A percentile compares a stretch with the other conserved stretches of the same genome.
Evolutionary conservation across 2,113 vertebrate genomes (phyloP).

Genomic region (Osmerus mordax): DNA sequence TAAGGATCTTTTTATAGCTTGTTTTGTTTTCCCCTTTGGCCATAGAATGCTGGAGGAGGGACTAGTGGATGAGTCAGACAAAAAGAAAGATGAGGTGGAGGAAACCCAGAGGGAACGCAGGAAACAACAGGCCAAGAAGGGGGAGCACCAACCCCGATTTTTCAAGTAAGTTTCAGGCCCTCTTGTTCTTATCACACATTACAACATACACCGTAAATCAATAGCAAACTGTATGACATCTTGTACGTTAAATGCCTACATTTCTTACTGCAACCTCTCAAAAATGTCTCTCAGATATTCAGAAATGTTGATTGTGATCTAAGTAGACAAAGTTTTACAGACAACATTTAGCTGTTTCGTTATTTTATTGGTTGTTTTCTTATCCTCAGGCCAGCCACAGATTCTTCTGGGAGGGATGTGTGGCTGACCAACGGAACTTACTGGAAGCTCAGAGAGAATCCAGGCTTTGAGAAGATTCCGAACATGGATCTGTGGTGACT

Average conservation of each 20-base stretch:
- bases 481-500: slow-evolving; percentile 84
- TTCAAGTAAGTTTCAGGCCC: slow-evolving; percentile 75
- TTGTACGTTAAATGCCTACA: no score
- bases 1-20: background rate
- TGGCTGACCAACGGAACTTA: slow-evolving; percentile 86
- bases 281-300: no score
- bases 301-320: no score
- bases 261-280: no score
- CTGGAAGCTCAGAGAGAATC: slow-evolving; percentile 82
- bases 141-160: slow-evolving; percentile 84
- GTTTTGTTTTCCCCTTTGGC: accelerated
- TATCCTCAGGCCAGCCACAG: slow-evolving; percentile 67
- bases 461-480: slow-evolving; percentile 78
- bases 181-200: background rate
- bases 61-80: slow-evolving; percentile 79
- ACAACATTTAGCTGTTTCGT: no score
- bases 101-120: slow-evolving; percentile 84
- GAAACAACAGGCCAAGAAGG: slow-evolving; percentile 82
- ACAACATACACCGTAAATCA: no score
- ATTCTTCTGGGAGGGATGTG: slow-evolving; percentile 78
- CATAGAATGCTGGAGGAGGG: slow-evolving; percentile 87
- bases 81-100: slow-evolving; percentile 85
- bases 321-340: no score
- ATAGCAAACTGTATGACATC: no score
- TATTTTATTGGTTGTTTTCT: background rate